Base-by-base conservation (phyloP, 2,113 vertebrate genomes). In the Catharus minimus region DNA sequence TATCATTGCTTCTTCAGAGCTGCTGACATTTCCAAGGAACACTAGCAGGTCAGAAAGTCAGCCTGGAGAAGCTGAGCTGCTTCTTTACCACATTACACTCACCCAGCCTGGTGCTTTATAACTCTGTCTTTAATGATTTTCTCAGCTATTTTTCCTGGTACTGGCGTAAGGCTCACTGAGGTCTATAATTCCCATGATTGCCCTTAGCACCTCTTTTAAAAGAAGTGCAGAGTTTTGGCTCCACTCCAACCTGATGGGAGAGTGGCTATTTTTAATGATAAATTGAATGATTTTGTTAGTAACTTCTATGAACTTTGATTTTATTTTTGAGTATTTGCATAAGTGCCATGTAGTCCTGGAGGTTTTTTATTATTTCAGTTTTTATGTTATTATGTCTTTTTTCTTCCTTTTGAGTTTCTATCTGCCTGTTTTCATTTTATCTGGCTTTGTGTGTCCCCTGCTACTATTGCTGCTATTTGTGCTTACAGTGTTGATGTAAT, bases 111-210 rank as follows among this genome's bases (percentile, higher is more conserved):
- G 88, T 94, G 79, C 95, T 96, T 96, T 96, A 91, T 96, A 95
- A 96, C 90, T 89, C 92, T 96, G 93, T 92, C 96, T 91, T 90
- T 91, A 95, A 93, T 87, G 87, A 96, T 94, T 95, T 94, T 76
- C 89, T 95, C 56, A 74, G 94, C 95, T 76, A 90, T 96, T 96
- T 94, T 95, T 96, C 82, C 93, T 81, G 71, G 87, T 84, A 50
- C 67, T 91, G 89, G 94, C 15, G 66, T 91, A 89, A 96, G 90
- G 85, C 94, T 96, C 92, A 62, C 50, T 94, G 92, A 97, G 93
- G 93, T 92, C 95, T 97, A 17, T 92, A 95, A 95, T 97, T 96
- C 90, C 91, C 57, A 74, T 93, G 95, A 94, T 96, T 96, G 95
- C 94, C 95, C 95, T 94, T 86, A 94, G 80, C 94, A 96, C 95